A percentile compares a stretch with the other conserved stretches of the same genome.
These are phyloP conservation scores for Pseudachorutes palmiensis DNA, from an alignment of 1,140 invertebrate genomes.

Conservation along the genomic window DNA sequence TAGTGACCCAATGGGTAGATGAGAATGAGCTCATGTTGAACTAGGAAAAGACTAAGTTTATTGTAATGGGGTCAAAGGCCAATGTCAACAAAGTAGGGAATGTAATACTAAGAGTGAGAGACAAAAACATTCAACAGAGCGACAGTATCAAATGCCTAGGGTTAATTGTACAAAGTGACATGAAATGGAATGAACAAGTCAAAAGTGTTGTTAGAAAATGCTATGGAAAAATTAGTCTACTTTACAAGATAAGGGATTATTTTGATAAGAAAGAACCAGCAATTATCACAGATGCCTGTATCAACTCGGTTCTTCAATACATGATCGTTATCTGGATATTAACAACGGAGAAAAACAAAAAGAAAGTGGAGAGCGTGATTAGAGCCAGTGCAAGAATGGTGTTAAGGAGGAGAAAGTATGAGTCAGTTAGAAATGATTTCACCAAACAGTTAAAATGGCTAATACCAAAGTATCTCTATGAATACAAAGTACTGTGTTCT, in stretches of 20 bases:
- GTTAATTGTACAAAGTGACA: background rate
- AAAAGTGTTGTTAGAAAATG: background rate
- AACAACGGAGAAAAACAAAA: slow-evolving; percentile 4
- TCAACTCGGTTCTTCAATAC: background rate
- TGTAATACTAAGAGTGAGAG: background rate
- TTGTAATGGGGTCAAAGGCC: background rate
- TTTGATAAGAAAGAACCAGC: background rate
- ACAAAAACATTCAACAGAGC: background rate
- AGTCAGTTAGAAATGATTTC: background rate
- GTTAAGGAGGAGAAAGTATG: background rate
- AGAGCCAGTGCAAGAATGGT: background rate
- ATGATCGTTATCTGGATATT: background rate
- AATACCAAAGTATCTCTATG: background rate
- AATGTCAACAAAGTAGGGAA: background rate
- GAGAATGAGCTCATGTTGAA: background rate
- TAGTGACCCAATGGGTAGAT: background rate
- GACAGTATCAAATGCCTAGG: background rate
- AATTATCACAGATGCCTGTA: background rate
- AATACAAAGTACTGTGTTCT: background rate
- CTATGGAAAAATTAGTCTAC: background rate
- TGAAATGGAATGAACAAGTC: background rate
- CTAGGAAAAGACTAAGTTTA: background rate
- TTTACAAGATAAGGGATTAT: background rate
- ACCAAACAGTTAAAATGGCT: background rate
- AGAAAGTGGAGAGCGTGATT: background rate